Percentiles rank a stretch among this genome's conserved stretches.
Conservation (phyloP, 2,888 invertebrate species). For the Xiphydria camelus region DNA sequence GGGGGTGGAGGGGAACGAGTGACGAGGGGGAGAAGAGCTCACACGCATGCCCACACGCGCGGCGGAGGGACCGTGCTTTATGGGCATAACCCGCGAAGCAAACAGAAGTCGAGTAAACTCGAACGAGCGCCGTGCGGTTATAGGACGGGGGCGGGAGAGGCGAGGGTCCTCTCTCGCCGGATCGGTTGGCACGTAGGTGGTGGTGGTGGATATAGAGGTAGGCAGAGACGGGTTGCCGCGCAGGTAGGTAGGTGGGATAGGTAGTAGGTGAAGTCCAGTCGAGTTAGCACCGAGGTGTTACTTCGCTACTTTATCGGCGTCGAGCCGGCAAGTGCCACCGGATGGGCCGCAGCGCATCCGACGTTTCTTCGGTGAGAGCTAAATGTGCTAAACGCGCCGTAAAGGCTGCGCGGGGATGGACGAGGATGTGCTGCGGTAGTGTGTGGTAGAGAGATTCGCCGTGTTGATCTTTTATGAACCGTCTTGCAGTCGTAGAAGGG, state of each 20-base stretch:
- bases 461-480: no score
- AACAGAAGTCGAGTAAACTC: slow-evolving; percentile 7
- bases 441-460: no score
- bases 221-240: not conserved
- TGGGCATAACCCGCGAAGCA: slow-evolving; percentile 14
- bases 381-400: slow-evolving; percentile 9
- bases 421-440: no score
- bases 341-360: not conserved
- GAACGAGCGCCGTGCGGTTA: not conserved
- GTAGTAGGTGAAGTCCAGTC: slow-evolving; percentile 33
- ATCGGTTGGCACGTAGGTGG: no score
- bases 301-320: slow-evolving; percentile 25
- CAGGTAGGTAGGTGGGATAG: slow-evolving; percentile 21
- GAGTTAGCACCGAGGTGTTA: slow-evolving; percentile 45
- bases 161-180: no score
- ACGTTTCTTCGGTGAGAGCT: slow-evolving; percentile 6
- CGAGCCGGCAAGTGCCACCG: no score
- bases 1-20: not conserved
- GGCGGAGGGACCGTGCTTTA: slow-evolving; percentile 9
- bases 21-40: no score
- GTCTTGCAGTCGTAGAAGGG: no score
- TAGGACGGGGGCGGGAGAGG: not conserved
- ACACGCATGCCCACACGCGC: slow-evolving; percentile 4
- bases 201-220: not conserved
- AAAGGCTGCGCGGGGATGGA: no score